Conservation (phyloP, 2,888 invertebrate species). For the Tupiocoris notatus region DNA sequence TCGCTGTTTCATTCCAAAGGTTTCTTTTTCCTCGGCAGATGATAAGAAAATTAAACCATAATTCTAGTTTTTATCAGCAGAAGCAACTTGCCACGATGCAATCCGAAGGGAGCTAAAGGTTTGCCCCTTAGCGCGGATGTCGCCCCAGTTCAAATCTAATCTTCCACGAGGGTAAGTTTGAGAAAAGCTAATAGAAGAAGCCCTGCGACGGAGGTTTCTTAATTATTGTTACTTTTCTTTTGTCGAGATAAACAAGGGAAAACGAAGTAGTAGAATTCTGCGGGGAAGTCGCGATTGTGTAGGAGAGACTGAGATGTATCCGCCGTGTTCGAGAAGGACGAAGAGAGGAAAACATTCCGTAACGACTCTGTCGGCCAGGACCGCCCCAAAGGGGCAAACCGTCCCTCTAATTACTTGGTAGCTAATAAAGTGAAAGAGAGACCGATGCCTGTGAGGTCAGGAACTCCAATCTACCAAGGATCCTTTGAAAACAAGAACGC, state of each 20-base stretch:
- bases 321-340: background rate
- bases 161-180: slow-evolving; percentile 3
- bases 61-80: background rate
- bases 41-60: background rate
- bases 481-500: slow-evolving; percentile 12
- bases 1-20: background rate
- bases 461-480: slow-evolving; percentile 22
- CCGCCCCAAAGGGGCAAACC: background rate
- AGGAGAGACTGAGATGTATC: slow-evolving; percentile 14
- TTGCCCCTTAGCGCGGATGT: slow-evolving; percentile 11
- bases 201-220: slow-evolving; percentile 10
- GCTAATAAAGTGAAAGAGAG: slow-evolving; percentile 27
- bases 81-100: background rate
- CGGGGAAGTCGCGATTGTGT: background rate
- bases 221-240: slow-evolving; percentile 27
- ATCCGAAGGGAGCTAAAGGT: background rate
- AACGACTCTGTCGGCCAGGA: slow-evolving; percentile 24
- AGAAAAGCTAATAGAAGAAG: background rate
- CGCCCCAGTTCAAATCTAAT: slow-evolving; percentile 32
- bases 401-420: slow-evolving; percentile 28
- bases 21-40: background rate
- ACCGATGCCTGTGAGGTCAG: slow-evolving; percentile 11
- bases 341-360: background rate
- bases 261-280: background rate
- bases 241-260: slow-evolving; percentile 29